Evolutionary conservation across 2,113 vertebrate genomes (phyloP).

Genomic region (Cyanoderma ruficeps): DNA sequence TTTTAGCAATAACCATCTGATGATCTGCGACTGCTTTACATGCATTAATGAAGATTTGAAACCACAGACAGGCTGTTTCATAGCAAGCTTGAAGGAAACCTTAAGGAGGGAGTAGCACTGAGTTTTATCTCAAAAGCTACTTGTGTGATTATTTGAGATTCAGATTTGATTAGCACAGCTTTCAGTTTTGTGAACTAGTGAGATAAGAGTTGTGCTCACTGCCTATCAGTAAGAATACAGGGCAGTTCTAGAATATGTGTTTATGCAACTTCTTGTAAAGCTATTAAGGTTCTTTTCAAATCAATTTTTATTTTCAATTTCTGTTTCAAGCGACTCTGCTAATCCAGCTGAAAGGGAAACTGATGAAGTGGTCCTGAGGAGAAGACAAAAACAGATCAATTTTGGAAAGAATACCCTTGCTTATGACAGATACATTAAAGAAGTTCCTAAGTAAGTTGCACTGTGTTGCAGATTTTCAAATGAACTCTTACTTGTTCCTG

Average conservation of each 20-base stretch:
- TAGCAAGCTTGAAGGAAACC: background rate
- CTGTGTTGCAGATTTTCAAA: accelerated
- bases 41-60: background rate
- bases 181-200: background rate
- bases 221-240: background rate
- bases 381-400: constrained; percentile 96
- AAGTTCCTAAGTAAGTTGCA: constrained; percentile 87
- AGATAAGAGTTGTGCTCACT: background rate
- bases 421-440: constrained; percentile 90
- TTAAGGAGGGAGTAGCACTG: background rate
- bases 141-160: background rate
- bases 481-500: background rate
- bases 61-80: background rate
- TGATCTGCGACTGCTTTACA: background rate
- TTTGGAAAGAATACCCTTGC: constrained; percentile 97
- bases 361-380: constrained; percentile 86
- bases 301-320: constrained; percentile 63
- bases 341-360: constrained; percentile 82
- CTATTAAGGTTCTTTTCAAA: background rate
- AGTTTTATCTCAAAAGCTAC: background rate
- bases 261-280: background rate
- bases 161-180: background rate
- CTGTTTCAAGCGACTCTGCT: constrained; percentile 79
- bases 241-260: background rate
- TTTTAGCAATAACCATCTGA: background rate